phyloP scores from a whole-genome alignment of 2,797 vertebrate genomes.

The Liasis olivaceus region DNA sequence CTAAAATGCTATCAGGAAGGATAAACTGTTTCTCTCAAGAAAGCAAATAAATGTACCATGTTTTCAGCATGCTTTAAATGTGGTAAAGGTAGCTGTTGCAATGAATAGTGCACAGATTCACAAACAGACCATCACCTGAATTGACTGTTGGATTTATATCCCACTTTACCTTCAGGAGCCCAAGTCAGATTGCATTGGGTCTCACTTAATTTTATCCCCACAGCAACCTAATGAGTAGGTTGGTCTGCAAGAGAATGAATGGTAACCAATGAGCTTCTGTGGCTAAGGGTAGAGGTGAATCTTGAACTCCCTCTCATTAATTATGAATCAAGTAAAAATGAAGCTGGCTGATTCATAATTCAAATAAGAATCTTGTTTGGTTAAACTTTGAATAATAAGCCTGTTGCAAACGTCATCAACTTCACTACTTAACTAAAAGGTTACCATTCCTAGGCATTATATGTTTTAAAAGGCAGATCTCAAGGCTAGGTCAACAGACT shows the following conservation, averaged over 20 bases:
- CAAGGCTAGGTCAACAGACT: background rate
- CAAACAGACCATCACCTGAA: background rate
- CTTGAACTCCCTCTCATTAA: background rate
- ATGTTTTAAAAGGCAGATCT: background rate
- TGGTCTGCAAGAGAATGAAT: background rate
- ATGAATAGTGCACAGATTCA: background rate
- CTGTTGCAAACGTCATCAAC: background rate
- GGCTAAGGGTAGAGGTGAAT: background rate
- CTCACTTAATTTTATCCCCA: background rate
- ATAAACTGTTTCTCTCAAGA: background rate
- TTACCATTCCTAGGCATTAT: background rate
- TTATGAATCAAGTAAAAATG: background rate
- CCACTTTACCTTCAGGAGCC: background rate
- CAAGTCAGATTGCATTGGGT: background rate
- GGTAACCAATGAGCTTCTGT: background rate
- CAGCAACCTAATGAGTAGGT: background rate
- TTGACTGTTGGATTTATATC: background rate
- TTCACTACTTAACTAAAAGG: background rate
- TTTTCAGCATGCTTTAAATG: background rate
- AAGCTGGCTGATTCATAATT: background rate
- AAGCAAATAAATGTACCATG: background rate
- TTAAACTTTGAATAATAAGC: background rate
- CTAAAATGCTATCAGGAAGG: background rate
- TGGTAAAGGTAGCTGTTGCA: background rate
- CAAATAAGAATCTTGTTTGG: background rate